Percentiles rank a stretch among this genome's conserved stretches.
These are phyloP conservation scores for Tachyglossus aculeatus DNA, from an alignment of 2,797 vertebrate genomes.

Conservation along the genomic window DNA sequence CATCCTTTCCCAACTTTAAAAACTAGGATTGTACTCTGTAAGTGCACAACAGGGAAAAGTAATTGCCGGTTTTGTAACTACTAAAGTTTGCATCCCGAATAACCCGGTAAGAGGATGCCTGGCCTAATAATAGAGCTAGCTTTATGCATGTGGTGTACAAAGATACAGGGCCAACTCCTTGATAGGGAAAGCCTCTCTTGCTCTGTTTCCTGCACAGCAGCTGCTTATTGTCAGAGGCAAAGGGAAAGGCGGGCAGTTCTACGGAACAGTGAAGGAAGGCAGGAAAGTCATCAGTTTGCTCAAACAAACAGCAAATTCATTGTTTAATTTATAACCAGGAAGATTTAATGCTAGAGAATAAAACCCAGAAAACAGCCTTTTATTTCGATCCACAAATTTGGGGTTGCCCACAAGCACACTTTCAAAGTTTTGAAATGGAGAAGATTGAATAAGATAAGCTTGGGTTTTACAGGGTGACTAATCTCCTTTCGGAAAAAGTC, in stretches of 20 bases:
- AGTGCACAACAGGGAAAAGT: background rate
- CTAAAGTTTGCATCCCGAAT: background rate
- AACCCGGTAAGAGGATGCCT: background rate
- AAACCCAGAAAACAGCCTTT: background rate
- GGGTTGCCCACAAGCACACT: background rate
- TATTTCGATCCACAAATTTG: background rate
- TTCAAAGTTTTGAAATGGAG: background rate
- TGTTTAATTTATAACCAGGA: conserved; percentile 44
- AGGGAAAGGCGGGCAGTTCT: conserved; percentile 8
- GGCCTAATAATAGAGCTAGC: background rate
- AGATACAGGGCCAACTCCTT: conserved; percentile 13
- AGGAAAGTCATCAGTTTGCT: conserved; percentile 61
- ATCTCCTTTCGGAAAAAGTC: background rate
- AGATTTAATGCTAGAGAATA: conserved; percentile 32
- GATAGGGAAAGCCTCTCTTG: conserved; percentile 35
- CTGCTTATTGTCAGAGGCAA: conserved; percentile 53
- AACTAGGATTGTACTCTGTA: too few species aligned
- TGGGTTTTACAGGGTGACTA: conserved; percentile 4
- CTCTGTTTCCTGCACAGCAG: conserved; percentile 45
- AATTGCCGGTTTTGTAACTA: background rate
- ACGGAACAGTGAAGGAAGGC: conserved; percentile 27
- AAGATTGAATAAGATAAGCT: background rate
- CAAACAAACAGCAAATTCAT: conserved; percentile 47
- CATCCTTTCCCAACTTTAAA: too few species aligned
- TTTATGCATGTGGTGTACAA: conserved; percentile 7